Evolutionary conservation across 2,113 vertebrate species (phyloP).

Genomic region (Sapayoa aenigma): DNA sequence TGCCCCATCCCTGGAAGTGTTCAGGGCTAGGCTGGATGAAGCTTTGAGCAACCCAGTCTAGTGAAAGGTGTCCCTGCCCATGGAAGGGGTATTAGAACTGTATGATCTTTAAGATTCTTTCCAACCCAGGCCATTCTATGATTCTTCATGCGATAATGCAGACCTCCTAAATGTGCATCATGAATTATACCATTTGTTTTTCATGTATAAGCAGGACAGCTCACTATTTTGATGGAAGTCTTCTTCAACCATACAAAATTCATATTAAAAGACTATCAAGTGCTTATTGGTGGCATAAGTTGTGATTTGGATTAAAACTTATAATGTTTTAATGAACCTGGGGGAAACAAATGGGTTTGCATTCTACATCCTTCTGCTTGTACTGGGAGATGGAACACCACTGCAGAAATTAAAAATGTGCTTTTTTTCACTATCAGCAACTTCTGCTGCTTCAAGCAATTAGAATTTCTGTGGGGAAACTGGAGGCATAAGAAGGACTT

Average conservation of each 20-base stretch:
- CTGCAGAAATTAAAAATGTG: background rate
- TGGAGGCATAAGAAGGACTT: background rate
- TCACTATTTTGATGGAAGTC: background rate
- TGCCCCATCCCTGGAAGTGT: background rate
- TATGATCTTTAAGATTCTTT: background rate
- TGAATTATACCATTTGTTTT: background rate
- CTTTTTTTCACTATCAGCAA: background rate
- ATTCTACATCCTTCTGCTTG: background rate
- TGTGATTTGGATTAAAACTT: background rate
- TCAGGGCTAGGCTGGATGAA: background rate
- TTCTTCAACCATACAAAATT: background rate
- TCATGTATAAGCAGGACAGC: background rate
- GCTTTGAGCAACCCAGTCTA: background rate
- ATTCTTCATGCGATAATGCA: background rate
- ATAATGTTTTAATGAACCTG: background rate
- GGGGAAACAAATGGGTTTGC: background rate
- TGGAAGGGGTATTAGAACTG: rapidly evolving
- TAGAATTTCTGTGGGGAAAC: background rate
- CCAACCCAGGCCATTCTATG: background rate
- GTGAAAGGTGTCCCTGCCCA: rapidly evolving
- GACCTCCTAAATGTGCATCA: background rate
- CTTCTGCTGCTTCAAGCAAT: background rate
- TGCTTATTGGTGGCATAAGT: background rate
- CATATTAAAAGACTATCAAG: background rate
- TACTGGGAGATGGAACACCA: background rate